A percentile compares a stretch with the other conserved stretches of the same genome.
Evolutionary conservation across 2,113 vertebrate genomes (phyloP).

Genomic region (Pyxicephalus adspersus): DNA sequence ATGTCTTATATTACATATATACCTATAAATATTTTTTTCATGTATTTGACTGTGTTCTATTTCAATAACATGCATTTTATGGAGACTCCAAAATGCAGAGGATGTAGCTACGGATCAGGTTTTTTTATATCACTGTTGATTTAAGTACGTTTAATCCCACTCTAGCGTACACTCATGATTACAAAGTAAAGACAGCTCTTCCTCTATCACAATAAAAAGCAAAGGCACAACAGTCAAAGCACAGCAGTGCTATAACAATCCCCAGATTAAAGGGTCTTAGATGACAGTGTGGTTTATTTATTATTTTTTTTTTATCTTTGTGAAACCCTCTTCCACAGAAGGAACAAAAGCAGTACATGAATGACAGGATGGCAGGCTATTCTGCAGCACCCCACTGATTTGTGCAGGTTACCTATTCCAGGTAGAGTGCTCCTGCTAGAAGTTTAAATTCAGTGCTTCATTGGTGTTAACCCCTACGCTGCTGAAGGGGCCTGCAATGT

Average conservation of each 20-base stretch:
- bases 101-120: slow-evolving; percentile 52
- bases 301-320: slow-evolving; percentile 36
- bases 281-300: neutral
- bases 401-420: slow-evolving; percentile 7
- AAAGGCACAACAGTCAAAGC: slow-evolving; percentile 34
- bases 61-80: slow-evolving; percentile 40
- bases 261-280: slow-evolving; percentile 40
- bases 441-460: slow-evolving; percentile 67
- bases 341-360: slow-evolving; percentile 16
- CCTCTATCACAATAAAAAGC: slow-evolving; percentile 19
- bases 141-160: slow-evolving; percentile 55
- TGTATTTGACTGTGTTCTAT: slow-evolving; percentile 15
- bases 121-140: slow-evolving; percentile 54
- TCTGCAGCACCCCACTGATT: neutral
- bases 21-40: neutral
- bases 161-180: slow-evolving; percentile 49
- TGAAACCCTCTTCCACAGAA: neutral
- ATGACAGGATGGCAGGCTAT: neutral
- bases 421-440: slow-evolving; percentile 56
- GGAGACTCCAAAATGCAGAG: slow-evolving; percentile 28
- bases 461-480: slow-evolving; percentile 65
- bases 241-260: slow-evolving; percentile 36
- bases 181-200: slow-evolving; percentile 52
- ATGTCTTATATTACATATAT: no score
- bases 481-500: slow-evolving; percentile 42